These are phyloP conservation scores for Drosophila dives DNA, from an alignment of 2,888 invertebrate species.

Conservation along the genomic window DNA sequence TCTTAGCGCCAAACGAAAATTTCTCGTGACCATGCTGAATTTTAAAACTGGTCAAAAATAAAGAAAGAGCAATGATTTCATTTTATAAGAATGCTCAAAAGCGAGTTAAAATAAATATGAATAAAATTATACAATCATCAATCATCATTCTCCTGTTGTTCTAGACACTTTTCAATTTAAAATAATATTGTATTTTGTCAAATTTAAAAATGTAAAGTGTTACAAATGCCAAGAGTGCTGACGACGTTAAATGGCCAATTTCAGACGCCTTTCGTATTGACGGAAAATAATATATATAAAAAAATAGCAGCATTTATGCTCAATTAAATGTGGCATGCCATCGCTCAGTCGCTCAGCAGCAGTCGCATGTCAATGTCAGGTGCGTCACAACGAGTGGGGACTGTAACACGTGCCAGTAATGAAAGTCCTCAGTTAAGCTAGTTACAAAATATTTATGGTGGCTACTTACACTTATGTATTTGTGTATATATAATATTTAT, in stretches of 20 bases:
- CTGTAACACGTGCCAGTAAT: constrained; percentile 26
- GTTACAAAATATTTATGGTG: constrained; percentile 22
- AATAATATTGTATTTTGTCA: background rate
- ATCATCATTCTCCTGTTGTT: background rate
- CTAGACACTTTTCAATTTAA: background rate
- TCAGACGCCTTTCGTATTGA: constrained; percentile 60
- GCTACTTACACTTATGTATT: constrained; percentile 5
- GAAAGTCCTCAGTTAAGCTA: constrained; percentile 14
- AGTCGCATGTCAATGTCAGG: constrained; percentile 33
- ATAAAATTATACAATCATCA: background rate
- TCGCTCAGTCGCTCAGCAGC: too few relatives aligned
- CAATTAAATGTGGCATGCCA: constrained; percentile 66
- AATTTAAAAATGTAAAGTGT: background rate
- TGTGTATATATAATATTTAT: constrained; percentile 54
- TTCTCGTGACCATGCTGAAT: constrained; percentile 31
- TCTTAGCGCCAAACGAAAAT: constrained; percentile 28
- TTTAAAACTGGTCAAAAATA: background rate
- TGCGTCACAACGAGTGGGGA: constrained; percentile 22
- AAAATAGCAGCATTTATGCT: constrained; percentile 62
- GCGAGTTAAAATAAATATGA: background rate
- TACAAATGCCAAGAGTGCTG: constrained; percentile 10
- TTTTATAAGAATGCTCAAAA: background rate
- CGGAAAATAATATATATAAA: constrained; percentile 68
- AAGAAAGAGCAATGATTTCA: background rate
- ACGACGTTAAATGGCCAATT: constrained; percentile 41